A percentile compares a stretch with the other conserved stretches of the same genome.
phyloP scores from a whole-genome alignment of 2,797 vertebrate species.

The Zenarchopterus dispar region DNA sequence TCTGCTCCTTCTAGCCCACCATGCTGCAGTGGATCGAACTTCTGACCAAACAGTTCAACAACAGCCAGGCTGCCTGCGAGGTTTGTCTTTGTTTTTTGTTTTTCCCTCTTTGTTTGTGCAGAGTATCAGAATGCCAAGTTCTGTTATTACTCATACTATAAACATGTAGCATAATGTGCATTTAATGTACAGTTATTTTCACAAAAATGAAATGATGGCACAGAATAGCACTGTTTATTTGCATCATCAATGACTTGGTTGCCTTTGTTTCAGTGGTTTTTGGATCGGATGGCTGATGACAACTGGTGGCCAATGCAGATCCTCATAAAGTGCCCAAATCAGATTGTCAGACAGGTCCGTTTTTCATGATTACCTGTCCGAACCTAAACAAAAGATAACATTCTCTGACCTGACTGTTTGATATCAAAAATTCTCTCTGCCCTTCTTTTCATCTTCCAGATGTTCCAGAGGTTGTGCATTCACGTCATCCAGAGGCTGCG shows the following conservation, averaged over 20 bases:
- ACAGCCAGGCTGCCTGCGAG: slow-evolving; percentile 99
- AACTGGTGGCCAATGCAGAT: slow-evolving; percentile 99
- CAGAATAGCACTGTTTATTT: not conserved
- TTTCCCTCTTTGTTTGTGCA: not conserved
- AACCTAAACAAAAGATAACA: not conserved
- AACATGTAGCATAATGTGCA: not conserved
- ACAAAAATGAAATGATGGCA: not conserved
- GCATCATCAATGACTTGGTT: not conserved
- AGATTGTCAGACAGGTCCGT: slow-evolving; percentile 96
- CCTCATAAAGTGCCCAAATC: slow-evolving; percentile 98
- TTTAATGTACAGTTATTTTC: rapidly evolving
- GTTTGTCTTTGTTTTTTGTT: slow-evolving; percentile 62
- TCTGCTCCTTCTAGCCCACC: slow-evolving; percentile 84
- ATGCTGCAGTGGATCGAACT: slow-evolving; percentile 99
- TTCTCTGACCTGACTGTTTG: not conserved
- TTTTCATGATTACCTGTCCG: not conserved
- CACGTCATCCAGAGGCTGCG: slow-evolving; percentile 97
- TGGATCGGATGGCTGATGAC: slow-evolving; percentile 99
- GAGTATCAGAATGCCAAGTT: not conserved
- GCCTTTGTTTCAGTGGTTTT: slow-evolving; percentile 89
- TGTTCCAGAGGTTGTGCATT: slow-evolving; percentile 98
- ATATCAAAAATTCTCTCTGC: not conserved
- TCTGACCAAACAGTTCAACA: slow-evolving; percentile 99
- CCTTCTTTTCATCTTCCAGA: slow-evolving; percentile 80
- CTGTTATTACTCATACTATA: not conserved